phyloP scores from a whole-genome alignment of 2,888 invertebrate genomes.

The Macrosoma leucophasiata region DNA sequence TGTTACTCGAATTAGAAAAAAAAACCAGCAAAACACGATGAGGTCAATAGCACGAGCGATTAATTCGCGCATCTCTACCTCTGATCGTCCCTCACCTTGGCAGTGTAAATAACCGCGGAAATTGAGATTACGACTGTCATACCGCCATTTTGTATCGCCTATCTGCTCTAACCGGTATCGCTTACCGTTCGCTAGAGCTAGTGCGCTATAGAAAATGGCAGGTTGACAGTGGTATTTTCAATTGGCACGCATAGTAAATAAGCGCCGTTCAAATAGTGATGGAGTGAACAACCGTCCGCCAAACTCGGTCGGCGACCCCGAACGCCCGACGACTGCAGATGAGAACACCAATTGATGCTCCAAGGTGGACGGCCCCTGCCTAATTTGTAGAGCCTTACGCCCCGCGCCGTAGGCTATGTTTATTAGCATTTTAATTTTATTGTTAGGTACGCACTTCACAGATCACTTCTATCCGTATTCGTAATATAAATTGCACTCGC shows the following conservation, averaged over 20 bases:
- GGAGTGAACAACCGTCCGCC: constrained; percentile 59
- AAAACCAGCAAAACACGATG: too few species aligned
- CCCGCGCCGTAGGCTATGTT: constrained; percentile 23
- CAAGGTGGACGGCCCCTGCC: constrained; percentile 25
- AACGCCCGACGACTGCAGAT: constrained; percentile 48
- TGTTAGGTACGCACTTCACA: too few species aligned
- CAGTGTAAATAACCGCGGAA: constrained; percentile 34
- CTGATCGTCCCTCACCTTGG: constrained; percentile 60
- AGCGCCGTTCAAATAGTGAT: constrained; percentile 5
- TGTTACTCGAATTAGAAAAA: too few species aligned
- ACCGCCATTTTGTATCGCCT: too few species aligned
- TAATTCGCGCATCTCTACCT: constrained; percentile 36
- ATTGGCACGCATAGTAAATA: constrained; percentile 1
- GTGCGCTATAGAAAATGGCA: too few species aligned
- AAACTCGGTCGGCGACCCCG: constrained; percentile 63
- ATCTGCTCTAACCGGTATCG: too few species aligned
- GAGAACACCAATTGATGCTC: constrained; percentile 30
- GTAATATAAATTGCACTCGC: too few species aligned
- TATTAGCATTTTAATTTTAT: too few species aligned
- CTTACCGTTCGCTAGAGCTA: too few species aligned
- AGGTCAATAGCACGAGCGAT: constrained; percentile 38
- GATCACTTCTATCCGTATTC: too few species aligned
- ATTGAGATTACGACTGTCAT: too few species aligned
- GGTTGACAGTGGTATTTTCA: too few species aligned
- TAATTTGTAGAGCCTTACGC: constrained; percentile 27